Conservation (phyloP, 1,140 invertebrate species). For the Goniozus legneri region DNA sequence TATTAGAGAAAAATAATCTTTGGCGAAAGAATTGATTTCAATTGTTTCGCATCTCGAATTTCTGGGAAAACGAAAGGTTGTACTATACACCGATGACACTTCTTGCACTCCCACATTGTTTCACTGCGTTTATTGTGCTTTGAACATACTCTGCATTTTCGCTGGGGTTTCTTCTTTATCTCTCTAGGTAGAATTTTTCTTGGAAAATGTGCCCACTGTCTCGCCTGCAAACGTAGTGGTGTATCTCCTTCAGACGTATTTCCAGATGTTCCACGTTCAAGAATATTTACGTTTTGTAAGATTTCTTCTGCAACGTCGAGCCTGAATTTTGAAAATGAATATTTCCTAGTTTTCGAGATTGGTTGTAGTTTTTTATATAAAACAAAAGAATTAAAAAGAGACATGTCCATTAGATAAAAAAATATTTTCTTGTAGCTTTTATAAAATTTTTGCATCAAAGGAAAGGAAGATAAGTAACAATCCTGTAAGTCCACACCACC, state of each 20-base stretch:
- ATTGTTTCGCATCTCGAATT: too few species aligned
- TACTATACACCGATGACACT: too few species aligned
- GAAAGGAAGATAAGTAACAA: slow-evolving; percentile 11
- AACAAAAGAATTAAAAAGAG: slow-evolving; percentile 11
- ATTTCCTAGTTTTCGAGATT: not conserved
- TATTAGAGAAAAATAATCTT: too few species aligned
- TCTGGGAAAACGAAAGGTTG: too few species aligned
- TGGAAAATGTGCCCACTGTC: slow-evolving; percentile 10
- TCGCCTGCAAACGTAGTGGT: slow-evolving; percentile 1
- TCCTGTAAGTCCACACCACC: slow-evolving; percentile 11
- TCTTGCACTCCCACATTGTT: too few species aligned
- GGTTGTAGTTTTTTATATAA: not conserved
- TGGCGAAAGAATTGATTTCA: too few species aligned
- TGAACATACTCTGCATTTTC: slow-evolving; percentile 1
- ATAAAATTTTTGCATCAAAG: slow-evolving; percentile 18
- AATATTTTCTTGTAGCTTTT: slow-evolving; percentile 17
- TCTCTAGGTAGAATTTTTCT: slow-evolving; percentile 2
- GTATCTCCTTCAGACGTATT: not conserved
- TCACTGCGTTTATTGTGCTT: slow-evolving; percentile 6
- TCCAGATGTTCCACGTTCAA: slow-evolving; percentile 5
- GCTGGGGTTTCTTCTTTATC: slow-evolving; percentile 4
- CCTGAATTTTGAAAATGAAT: slow-evolving; percentile 6
- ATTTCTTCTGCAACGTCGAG: slow-evolving; percentile 9
- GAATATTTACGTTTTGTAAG: slow-evolving; percentile 4
- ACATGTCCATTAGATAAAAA: slow-evolving; percentile 8